These are phyloP conservation scores for Hipposideros larvatus DNA, from an alignment of 2,797 vertebrate species.

Conservation along the genomic window DNA sequence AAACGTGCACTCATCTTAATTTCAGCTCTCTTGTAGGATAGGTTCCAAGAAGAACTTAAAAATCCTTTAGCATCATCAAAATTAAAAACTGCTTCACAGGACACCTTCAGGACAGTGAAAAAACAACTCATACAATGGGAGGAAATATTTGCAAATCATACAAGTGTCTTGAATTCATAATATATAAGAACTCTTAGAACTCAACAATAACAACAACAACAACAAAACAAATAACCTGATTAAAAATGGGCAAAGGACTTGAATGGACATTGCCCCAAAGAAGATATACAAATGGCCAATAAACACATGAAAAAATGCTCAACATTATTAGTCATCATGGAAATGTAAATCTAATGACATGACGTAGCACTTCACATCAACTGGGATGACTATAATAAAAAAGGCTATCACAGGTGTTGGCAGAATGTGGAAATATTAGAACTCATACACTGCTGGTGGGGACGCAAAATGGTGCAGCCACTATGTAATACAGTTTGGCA, in stretches of 20 bases:
- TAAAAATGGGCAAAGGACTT: background rate
- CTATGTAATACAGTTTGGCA: background rate
- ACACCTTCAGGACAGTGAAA: background rate
- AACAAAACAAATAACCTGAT: background rate
- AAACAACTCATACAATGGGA: background rate
- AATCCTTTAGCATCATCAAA: background rate
- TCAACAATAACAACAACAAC: background rate
- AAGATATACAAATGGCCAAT: background rate
- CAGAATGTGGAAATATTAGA: background rate
- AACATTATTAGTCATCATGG: background rate
- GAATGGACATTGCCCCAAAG: background rate
- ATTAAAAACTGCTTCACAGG: slow-evolving; percentile 19
- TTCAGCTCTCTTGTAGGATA: background rate
- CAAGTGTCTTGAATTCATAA: background rate
- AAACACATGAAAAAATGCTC: background rate
- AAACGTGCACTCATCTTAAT: background rate
- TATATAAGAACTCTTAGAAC: background rate
- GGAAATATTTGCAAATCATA: background rate
- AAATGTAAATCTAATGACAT: background rate
- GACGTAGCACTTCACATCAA: background rate
- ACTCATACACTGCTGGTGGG: background rate
- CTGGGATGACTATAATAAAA: background rate
- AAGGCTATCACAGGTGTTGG: background rate
- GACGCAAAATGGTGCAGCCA: background rate
- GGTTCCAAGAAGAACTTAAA: background rate